Conservation (phyloP, 2,888 invertebrate genomes). For the Epistrophella euchroma region DNA sequence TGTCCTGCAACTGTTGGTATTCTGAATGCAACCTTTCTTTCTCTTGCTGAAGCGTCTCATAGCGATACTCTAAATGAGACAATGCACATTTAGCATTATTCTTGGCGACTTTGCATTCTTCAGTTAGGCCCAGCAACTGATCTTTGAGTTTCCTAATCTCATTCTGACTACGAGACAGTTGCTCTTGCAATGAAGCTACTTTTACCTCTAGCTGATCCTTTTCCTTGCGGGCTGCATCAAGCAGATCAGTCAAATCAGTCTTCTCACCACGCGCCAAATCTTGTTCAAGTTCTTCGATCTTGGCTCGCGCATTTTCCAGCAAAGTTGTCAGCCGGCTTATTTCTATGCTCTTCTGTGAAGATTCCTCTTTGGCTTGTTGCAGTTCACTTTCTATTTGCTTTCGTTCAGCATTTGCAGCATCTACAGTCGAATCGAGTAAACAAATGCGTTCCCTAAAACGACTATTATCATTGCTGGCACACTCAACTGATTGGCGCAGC, state of each 20-base stretch:
- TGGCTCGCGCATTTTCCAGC: constrained; percentile 93
- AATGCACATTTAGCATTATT: constrained; percentile 95
- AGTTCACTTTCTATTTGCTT: constrained; percentile 90
- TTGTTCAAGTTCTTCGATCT: constrained; percentile 90
- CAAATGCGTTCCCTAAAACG: constrained; percentile 89
- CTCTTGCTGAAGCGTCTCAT: constrained; percentile 90
- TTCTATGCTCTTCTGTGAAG: constrained; percentile 91
- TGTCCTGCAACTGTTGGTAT: constrained; percentile 90
- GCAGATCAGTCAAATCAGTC: constrained; percentile 89
- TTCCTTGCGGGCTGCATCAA: constrained; percentile 88
- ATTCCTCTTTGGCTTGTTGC: constrained; percentile 89
- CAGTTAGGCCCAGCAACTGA: constrained; percentile 87
- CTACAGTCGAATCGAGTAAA: constrained; percentile 89
- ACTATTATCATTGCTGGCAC: constrained; percentile 87
- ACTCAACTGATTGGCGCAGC: constrained; percentile 86
- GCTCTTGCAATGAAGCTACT: constrained; percentile 88
- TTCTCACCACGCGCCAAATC: constrained; percentile 88
- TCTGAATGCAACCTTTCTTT: constrained; percentile 89
- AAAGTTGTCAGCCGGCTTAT: constrained; percentile 90
- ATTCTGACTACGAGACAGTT: constrained; percentile 88
- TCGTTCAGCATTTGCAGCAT: constrained; percentile 90
- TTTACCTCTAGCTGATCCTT: constrained; percentile 90
- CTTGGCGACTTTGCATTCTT: constrained; percentile 90
- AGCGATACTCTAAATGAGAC: constrained; percentile 91
- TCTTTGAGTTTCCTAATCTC: constrained; percentile 88